A percentile compares a stretch with the other conserved stretches of the same genome.
Evolutionary conservation across 2,797 vertebrate species (phyloP).

Genomic region (Macropodus opercularis): DNA sequence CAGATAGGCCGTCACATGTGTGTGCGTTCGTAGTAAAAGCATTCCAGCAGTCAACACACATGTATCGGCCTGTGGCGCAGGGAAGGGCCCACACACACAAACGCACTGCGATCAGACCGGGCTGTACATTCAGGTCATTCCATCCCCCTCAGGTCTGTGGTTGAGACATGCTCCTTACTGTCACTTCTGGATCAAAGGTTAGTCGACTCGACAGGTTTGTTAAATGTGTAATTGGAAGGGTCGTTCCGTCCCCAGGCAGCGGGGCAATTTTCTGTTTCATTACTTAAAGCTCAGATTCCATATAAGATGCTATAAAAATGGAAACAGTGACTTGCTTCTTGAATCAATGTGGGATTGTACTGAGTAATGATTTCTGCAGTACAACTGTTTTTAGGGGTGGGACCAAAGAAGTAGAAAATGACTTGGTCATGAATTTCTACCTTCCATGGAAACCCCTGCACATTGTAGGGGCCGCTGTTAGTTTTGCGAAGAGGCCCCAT

Average conservation of each 20-base stretch:
- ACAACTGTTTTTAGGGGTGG: conserved; percentile 23
- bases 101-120: conserved; percentile 30
- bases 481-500: conserved; percentile 77
- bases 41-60: conserved; percentile 67
- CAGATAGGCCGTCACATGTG: conserved; percentile 46
- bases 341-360: conserved; percentile 47
- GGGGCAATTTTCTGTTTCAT: no score
- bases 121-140: conserved; percentile 68
- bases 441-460: conserved; percentile 67
- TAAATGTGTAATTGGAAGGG: neutral
- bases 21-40: conserved; percentile 61
- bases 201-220: conserved; percentile 1
- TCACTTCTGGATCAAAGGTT: conserved; percentile 19
- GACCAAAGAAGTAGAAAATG: conserved; percentile 50
- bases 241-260: no score
- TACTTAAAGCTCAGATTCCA: conserved; percentile 24
- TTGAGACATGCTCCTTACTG: conserved; percentile 58
- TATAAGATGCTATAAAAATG: no score
- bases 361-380: conserved; percentile 42
- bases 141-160: conserved; percentile 47
- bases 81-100: conserved; percentile 51
- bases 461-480: conserved; percentile 76
- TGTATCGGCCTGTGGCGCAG: conserved; percentile 47
- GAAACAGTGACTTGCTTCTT: neutral
- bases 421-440: conserved; percentile 69